Evolutionary conservation across 2,113 vertebrate species (phyloP).

Genomic region (Thamnophis sirtalis): DNA sequence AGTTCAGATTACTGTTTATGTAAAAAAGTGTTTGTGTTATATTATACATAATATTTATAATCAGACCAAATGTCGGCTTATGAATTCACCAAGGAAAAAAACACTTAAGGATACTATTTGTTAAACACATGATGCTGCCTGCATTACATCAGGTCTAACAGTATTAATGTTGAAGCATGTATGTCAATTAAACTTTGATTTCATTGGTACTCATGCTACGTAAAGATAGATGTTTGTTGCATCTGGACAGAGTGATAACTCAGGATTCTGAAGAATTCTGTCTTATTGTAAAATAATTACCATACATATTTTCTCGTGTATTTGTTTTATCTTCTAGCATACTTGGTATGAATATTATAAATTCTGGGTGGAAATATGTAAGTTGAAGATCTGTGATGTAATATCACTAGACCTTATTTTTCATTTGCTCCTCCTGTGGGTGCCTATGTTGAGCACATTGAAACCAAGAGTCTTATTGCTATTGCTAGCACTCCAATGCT

Average conservation of each 20-base stretch:
- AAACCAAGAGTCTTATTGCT: not conserved
- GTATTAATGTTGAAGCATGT: not conserved
- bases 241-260: not conserved
- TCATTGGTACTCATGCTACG: not conserved
- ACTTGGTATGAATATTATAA: not conserved
- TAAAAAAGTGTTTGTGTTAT: slow-evolving; percentile 31
- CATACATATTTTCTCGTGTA: not conserved
- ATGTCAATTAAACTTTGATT: not conserved
- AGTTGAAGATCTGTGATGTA: not conserved
- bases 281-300: not conserved
- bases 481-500: not conserved
- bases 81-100: slow-evolving; percentile 42
- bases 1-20: slow-evolving; percentile 37
- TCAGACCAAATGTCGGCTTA: slow-evolving; percentile 24
- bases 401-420: not conserved
- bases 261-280: not conserved
- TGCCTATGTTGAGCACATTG: not conserved
- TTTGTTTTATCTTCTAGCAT: not conserved
- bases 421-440: not conserved
- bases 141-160: not conserved
- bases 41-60: slow-evolving; percentile 47
- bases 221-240: not conserved
- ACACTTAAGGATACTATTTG: slow-evolving; percentile 24
- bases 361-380: not conserved
- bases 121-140: not conserved